Evolutionary conservation across 2,797 vertebrate species (phyloP).

Genomic region (Clarias laeviceps): DNA sequence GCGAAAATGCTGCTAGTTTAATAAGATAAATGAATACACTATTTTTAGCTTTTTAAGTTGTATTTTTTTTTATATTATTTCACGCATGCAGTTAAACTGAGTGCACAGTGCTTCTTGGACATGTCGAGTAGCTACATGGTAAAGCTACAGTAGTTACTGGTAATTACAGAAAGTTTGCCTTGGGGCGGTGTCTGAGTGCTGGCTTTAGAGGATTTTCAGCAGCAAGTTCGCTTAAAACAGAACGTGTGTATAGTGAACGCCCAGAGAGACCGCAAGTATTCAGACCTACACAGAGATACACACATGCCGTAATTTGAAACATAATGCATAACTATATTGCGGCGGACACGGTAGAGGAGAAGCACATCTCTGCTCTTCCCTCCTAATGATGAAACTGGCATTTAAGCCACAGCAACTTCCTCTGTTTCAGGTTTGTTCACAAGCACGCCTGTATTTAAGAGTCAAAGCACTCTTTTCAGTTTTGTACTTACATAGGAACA

Average conservation of each 20-base stretch:
- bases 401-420: slow-evolving; percentile 30
- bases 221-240: slow-evolving; percentile 4
- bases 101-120: not conserved
- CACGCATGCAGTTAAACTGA: not conserved
- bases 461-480: not conserved
- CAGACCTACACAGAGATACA: not conserved
- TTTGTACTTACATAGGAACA: not conserved
- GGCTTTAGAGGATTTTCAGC: not conserved
- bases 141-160: not conserved
- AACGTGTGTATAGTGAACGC: slow-evolving; percentile 29
- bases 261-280: slow-evolving; percentile 12
- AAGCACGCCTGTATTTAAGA: not conserved
- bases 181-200: slow-evolving; percentile 8
- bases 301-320: not conserved
- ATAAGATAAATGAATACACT: not conserved
- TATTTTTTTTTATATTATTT: not conserved
- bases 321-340: not conserved
- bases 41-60: too few relatives aligned
- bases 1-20: not conserved
- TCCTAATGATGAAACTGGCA: slow-evolving; percentile 17
- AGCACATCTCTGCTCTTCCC: slow-evolving; percentile 13
- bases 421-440: not conserved
- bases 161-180: slow-evolving; percentile 10
- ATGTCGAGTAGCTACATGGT: not conserved
- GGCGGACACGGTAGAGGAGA: not conserved